Conservation (phyloP, 2,888 invertebrate genomes). For the Resseliella maxima region DNA sequence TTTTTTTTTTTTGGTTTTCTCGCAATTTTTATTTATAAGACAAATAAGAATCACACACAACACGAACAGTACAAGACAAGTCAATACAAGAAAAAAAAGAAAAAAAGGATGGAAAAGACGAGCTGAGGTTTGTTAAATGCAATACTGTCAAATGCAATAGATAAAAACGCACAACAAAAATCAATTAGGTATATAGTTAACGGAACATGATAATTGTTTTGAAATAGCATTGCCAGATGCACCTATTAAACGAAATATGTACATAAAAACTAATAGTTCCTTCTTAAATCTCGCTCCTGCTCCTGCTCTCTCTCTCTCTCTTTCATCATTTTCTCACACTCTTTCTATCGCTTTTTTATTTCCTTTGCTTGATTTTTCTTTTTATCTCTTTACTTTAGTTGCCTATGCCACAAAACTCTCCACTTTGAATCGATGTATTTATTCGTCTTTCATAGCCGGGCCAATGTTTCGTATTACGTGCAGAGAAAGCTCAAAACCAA, state of each 20-base stretch:
- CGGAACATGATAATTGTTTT: slow-evolving; percentile 15
- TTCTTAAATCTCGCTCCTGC: no score
- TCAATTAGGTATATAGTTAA: slow-evolving; percentile 9
- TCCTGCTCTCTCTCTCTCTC: no score
- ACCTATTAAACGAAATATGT: slow-evolving; percentile 5
- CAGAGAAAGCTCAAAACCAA: slow-evolving; percentile 35
- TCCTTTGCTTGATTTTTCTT: not conserved
- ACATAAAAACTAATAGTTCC: not conserved
- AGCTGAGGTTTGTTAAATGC: not conserved
- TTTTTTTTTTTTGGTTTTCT: no score
- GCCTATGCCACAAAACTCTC: not conserved
- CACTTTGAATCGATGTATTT: not conserved
- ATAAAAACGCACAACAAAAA: slow-evolving; percentile 1
- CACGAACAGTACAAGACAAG: not conserved
- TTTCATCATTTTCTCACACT: not conserved
- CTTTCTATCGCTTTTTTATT: not conserved
- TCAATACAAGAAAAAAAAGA: not conserved
- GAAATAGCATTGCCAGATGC: not conserved
- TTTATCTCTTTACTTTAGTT: not conserved
- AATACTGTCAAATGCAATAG: not conserved
- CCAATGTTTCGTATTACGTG: not conserved
- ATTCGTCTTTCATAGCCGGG: not conserved
- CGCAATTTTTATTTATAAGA: slow-evolving; percentile 11
- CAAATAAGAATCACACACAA: not conserved
- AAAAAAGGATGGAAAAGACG: no score